phyloP scores from a whole-genome alignment of 2,113 vertebrate genomes.

The Otolemur garnettii region DNA sequence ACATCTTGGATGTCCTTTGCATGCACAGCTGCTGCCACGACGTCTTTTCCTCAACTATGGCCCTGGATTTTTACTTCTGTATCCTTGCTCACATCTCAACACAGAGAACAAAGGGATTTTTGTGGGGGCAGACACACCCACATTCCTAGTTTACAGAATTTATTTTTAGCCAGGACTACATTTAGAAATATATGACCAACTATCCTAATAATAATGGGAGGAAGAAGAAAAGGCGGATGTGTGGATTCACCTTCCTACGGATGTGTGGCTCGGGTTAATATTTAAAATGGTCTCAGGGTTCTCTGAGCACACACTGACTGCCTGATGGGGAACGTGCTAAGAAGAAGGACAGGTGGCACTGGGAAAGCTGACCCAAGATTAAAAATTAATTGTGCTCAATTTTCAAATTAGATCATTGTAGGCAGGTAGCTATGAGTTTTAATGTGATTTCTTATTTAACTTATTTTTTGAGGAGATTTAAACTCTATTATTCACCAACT shows the following conservation, averaged over 20 bases:
- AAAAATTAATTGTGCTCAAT: slow-evolving; percentile 71
- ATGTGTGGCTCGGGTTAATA: slow-evolving; percentile 57
- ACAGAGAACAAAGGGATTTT: slow-evolving; percentile 31
- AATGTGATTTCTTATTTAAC: slow-evolving; percentile 67
- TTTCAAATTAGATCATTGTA: slow-evolving; percentile 59
- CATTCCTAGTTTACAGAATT: slow-evolving; percentile 60
- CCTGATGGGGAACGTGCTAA: background rate
- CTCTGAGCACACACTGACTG: background rate
- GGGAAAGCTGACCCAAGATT: slow-evolving; percentile 58
- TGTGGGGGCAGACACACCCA: slow-evolving; percentile 55
- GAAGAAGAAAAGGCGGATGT: slow-evolving; percentile 37
- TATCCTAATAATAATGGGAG: slow-evolving; percentile 1
- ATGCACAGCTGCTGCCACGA: fast-evolving
- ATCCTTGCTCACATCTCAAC: slow-evolving; percentile 26
- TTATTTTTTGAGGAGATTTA: slow-evolving; percentile 59
- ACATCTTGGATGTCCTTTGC: background rate
- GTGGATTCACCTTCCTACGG: slow-evolving; percentile 25
- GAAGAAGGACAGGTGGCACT: slow-evolving; percentile 47
- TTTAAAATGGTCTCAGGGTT: slow-evolving; percentile 64
- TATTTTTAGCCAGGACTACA: slow-evolving; percentile 70
- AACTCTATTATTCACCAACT: slow-evolving; percentile 72
- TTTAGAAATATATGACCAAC: slow-evolving; percentile 53
- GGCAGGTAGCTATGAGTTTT: slow-evolving; percentile 71
- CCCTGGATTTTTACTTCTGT: background rate
- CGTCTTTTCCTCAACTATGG: background rate